Evolutionary conservation across 2,888 invertebrate species (phyloP), one percentile per base, ranked within the genome.

Genomic region (Aplocera efformata): DNA sequence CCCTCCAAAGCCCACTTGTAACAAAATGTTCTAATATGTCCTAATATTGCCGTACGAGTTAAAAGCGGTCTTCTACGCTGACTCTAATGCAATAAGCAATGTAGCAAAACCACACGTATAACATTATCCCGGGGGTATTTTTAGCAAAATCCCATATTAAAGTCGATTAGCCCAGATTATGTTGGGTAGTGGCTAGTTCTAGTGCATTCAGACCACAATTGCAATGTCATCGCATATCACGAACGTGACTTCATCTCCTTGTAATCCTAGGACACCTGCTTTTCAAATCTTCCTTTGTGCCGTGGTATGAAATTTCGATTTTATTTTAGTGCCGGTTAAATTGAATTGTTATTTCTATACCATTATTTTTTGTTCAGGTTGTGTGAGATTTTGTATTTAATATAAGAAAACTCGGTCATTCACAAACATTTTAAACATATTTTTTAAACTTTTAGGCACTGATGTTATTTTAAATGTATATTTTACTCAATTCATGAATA

Each of bases 261-360:
- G 77, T 82, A 84, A 84, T 81, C 81, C 81, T 69, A 51, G 69
- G 72, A 73, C 84, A 84, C 81, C 84, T 84, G 82, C 79, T 79
- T 76, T 79, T 79, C 75, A 79, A 71, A 72, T 63, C 62, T 63
- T 67, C 60, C 63, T 63, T 60, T 60, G 64, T 61, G 56, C 26
- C 32, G 34, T 43, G 32, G 37, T 42, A 44, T 48, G 48, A 48
- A 50, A 52, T 52, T 50, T 52, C 52, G 36, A 52, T 55, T 50
- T 47, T 41, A 39, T 48, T 54, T 49, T 51, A 51, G 48, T 43
- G 35, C 32, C 45, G 35, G 42, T 51, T 39, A 48, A 49, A 51
- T 49, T 48, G 50, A 50, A 53, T 50, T 53, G 53, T 53, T 53
- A 53, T 53, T 53, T 44, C 48, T 39, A 48, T 46, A 48, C 26